phyloP scores from a whole-genome alignment of 2,113 vertebrate species.

The Oryzias javanicus region DNA sequence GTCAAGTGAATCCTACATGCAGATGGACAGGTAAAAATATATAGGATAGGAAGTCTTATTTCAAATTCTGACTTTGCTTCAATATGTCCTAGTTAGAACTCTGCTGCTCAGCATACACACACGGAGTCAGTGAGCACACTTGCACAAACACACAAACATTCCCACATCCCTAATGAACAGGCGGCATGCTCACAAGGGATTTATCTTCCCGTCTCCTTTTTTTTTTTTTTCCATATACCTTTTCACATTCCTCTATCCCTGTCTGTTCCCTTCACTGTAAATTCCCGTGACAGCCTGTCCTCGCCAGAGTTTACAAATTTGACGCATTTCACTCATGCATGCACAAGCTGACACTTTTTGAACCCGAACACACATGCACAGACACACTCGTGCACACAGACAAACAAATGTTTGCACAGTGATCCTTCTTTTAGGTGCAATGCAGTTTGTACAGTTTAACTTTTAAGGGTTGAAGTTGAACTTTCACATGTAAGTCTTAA shows the following conservation, averaged over 20 bases:
- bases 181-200: constrained; percentile 53
- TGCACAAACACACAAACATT: constrained; percentile 14
- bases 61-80: constrained; percentile 37
- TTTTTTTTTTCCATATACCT: constrained; percentile 31
- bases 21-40: constrained; percentile 33
- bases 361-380: constrained; percentile 9
- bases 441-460: no score
- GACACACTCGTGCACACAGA: neutral
- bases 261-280: constrained; percentile 4
- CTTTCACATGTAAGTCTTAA: no score
- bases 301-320: constrained; percentile 37
- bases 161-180: constrained; percentile 58
- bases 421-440: neutral
- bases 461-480: no score
- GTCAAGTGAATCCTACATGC: constrained; percentile 35
- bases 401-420: constrained; percentile 8
- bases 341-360: constrained; percentile 3
- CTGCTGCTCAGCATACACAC: constrained; percentile 27
- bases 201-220: constrained; percentile 33
- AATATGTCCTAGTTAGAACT: constrained; percentile 61
- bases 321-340: constrained; percentile 41
- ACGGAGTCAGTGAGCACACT: constrained; percentile 10
- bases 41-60: constrained; percentile 25
- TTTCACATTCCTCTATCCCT: constrained; percentile 22
- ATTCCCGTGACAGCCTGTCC: constrained; percentile 40